Evolutionary conservation across 2,888 invertebrate genomes (phyloP), one percentile per base, ranked within the genome.

Genomic region (Megalurothrips usitatus): DNA sequence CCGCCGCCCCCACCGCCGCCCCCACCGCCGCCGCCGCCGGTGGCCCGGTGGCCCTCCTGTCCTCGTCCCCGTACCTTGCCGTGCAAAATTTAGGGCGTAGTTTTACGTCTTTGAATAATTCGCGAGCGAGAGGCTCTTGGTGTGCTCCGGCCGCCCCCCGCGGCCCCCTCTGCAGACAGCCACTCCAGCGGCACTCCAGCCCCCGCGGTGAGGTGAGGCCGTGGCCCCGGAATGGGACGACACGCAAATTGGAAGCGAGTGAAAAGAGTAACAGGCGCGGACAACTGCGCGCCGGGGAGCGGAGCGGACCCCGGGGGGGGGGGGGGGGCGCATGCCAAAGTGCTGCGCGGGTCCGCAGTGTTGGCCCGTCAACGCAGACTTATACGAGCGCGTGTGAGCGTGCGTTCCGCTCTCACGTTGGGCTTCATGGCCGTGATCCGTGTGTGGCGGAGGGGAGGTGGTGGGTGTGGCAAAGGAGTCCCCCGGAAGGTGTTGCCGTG

Each of bases 41-140:
- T 43, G 34, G 34, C 34, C 34, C 34, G 34, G 34, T 43, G 34
- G 34, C 34, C 34, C 34, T 43, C 34, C 34, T 43, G 34, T 43
- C 34, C 34, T 43, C 34, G 34, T 43, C 34, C 34, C 34, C 34
- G 34, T 43, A 43, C 34, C 34, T 43, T 4, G 19, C 52, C 17
- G 58, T 75, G 68, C 68, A 75, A 75, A 75, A 75, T 75, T 75
- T 26, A 75, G 26, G 68, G 68, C 68, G 68, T 75, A 75, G 68
- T 75, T 75, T 75, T 26, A 75, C 68, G 23, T 12, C 23, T 0
- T 26, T 75, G 68, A 75, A 75, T 75, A 75, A 75, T 75, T 75
- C 23, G 68, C 26, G 26, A 75, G 68, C 58, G 58, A 43, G 34
- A 43, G 34, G 34, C 34, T 43, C 34, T 43, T 43, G 34, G 34